A percentile compares a stretch with the other conserved stretches of the same genome.
These are phyloP conservation scores for Eulemur coronatus DNA, from an alignment of 2,797 vertebrate genomes.

Conservation along the genomic window DNA sequence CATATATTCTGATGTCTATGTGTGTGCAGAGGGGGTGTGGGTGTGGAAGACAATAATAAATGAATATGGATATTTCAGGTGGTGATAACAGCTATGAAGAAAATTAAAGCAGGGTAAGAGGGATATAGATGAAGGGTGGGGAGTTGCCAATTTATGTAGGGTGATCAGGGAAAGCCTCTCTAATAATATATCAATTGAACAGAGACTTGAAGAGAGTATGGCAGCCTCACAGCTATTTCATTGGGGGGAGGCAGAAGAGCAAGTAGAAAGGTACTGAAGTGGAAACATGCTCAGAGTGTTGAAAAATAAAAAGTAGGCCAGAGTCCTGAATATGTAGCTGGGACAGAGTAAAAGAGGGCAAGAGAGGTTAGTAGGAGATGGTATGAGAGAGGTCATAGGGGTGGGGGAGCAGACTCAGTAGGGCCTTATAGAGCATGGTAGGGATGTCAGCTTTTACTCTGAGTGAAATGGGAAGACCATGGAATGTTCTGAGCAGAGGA, in stretches of 20 bases:
- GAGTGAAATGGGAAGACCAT: neutral
- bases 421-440: neutral
- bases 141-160: neutral
- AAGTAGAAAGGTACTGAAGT: neutral
- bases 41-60: neutral
- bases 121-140: neutral
- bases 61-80: neutral
- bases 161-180: neutral
- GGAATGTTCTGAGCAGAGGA: neutral
- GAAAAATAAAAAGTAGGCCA: neutral
- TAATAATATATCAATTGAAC: neutral
- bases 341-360: neutral
- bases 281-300: neutral
- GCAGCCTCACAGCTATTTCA: neutral
- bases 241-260: neutral
- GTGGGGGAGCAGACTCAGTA: neutral
- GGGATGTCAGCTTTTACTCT: neutral
- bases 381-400: neutral
- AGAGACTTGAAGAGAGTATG: neutral
- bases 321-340: neutral
- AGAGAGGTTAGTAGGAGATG: neutral
- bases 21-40: neutral
- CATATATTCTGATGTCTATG: neutral
- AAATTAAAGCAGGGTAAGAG: neutral
- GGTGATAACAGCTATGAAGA: neutral